Evolutionary conservation across 2,113 vertebrate species (phyloP).

Genomic region (Mionectes macconnelli): DNA sequence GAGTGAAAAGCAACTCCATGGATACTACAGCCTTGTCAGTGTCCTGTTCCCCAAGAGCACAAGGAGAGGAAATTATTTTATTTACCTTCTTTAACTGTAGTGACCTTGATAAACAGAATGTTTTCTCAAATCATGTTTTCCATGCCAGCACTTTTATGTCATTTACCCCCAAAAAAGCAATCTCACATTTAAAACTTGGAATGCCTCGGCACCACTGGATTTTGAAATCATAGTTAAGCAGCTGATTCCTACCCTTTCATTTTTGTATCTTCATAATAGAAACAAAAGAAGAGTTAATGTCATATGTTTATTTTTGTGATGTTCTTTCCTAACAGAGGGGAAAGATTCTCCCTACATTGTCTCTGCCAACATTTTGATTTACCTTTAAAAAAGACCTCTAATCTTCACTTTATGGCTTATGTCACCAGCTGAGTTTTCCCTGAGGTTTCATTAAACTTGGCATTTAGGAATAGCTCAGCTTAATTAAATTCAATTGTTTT

Average conservation of each 20-base stretch:
- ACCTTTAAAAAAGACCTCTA: background rate
- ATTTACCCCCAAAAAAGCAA: rapidly evolving
- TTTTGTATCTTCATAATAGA: background rate
- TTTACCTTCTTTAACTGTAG: background rate
- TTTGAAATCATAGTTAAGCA: background rate
- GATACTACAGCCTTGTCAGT: background rate
- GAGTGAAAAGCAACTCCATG: background rate
- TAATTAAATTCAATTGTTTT: background rate
- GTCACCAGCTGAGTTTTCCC: background rate
- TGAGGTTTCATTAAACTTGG: background rate
- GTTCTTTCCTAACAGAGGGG: background rate
- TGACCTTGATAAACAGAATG: background rate
- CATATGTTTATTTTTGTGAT: background rate
- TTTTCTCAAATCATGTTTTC: background rate
- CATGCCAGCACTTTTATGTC: background rate
- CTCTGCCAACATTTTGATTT: background rate
- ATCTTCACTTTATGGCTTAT: background rate
- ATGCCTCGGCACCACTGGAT: background rate
- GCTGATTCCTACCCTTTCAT: background rate
- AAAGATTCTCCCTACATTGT: rapidly evolving
- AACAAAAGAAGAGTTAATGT: background rate
- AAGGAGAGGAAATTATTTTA: background rate
- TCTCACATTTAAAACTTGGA: background rate
- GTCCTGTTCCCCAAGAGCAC: background rate
- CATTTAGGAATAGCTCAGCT: background rate